These are phyloP conservation scores for Cetoscarus ocellatus DNA, from an alignment of 2,797 vertebrate genomes.

Conservation along the genomic window DNA sequence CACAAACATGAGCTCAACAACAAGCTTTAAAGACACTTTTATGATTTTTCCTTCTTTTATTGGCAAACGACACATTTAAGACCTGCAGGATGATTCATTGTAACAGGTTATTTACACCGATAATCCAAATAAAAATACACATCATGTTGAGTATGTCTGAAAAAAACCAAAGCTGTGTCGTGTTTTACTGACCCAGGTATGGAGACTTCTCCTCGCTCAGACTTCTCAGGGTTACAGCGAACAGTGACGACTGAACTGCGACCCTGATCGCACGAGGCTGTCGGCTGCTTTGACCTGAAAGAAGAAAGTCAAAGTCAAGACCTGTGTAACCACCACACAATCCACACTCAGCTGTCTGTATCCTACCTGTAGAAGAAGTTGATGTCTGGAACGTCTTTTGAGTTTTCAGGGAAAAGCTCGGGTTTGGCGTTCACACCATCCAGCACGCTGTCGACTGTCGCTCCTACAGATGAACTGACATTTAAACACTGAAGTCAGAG, in stretches of 20 bases:
- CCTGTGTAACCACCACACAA: background rate
- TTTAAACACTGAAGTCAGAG: no score
- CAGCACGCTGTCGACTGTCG: constrained; percentile 86
- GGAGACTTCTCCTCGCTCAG: constrained; percentile 87
- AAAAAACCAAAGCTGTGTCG: no score
- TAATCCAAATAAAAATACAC: no score
- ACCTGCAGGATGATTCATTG: no score
- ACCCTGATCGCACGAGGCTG: constrained; percentile 93
- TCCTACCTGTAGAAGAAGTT: constrained; percentile 96
- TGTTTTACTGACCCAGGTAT: constrained; percentile 87
- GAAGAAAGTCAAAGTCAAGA: background rate
- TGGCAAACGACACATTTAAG: no score
- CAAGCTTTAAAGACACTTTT: no score
- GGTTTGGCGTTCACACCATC: constrained; percentile 86
- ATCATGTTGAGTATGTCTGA: no score
- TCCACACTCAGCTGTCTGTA: background rate
- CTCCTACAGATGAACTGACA: constrained; percentile 80
- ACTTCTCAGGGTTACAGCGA: constrained; percentile 90
- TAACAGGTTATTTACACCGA: no score
- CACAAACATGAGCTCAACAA: background rate
- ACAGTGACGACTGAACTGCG: constrained; percentile 91
- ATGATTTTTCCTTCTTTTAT: no score
- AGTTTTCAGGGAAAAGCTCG: constrained; percentile 86
- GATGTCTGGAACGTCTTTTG: constrained; percentile 88
- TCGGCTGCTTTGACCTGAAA: constrained; percentile 89